These are phyloP conservation scores for Chaetogeoica ovagalla DNA, from an alignment of 2,888 invertebrate genomes.

Conservation along the genomic window DNA sequence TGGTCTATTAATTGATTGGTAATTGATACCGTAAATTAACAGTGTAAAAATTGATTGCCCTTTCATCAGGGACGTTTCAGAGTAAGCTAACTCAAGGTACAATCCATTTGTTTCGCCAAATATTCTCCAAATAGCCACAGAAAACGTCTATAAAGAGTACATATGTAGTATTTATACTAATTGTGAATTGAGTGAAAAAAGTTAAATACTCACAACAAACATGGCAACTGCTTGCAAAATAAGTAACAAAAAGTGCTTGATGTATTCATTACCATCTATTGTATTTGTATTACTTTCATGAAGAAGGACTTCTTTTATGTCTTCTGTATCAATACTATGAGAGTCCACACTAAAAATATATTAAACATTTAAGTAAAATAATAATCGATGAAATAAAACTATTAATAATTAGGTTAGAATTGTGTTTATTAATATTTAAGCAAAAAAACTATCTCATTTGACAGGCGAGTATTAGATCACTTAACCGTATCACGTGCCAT, in stretches of 20 bases:
- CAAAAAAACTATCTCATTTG: too few relatives aligned
- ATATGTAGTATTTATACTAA: neutral
- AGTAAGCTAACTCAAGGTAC: slow-evolving; percentile 88
- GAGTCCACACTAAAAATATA: slow-evolving; percentile 17
- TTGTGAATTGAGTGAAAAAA: neutral
- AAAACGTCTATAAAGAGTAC: slow-evolving; percentile 69
- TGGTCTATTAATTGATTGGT: slow-evolving; percentile 73
- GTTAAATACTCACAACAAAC: slow-evolving; percentile 41
- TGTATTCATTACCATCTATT: slow-evolving; percentile 24
- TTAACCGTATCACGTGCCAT: too few relatives aligned
- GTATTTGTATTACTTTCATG: neutral
- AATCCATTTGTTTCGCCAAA: slow-evolving; percentile 84
- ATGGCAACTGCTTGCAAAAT: slow-evolving; percentile 41
- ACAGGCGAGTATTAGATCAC: too few relatives aligned
- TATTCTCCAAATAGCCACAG: slow-evolving; percentile 79
- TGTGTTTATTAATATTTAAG: too few relatives aligned
- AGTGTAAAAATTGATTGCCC: slow-evolving; percentile 87
- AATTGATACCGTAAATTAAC: slow-evolving; percentile 84
- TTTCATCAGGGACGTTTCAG: slow-evolving; percentile 85
- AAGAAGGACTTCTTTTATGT: slow-evolving; percentile 43
- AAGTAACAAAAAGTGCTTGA: slow-evolving; percentile 45
- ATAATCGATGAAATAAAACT: neutral
- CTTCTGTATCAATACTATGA: slow-evolving; percentile 44
- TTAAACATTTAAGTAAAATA: neutral
- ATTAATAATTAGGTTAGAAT: neutral